Evolutionary conservation across 2,797 vertebrate genomes (phyloP), one percentile per base, ranked within the genome.

Genomic region (Chaetophractus vellerosus): DNA sequence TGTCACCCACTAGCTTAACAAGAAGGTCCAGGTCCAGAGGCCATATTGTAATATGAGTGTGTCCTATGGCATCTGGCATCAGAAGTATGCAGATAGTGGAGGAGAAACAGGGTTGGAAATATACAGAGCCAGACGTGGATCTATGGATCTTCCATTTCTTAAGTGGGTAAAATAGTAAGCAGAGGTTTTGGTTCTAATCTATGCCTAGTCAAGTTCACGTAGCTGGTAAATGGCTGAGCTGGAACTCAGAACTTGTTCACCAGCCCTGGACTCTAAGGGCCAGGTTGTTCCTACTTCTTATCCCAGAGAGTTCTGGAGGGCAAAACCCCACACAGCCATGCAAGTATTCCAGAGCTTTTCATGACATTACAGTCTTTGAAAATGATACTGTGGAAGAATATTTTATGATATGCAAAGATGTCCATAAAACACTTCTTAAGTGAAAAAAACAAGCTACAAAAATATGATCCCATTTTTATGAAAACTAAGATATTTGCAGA

Each of bases 401-500:
- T 76, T 48, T 76, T 69, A 82, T 80, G 52, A 50, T 18, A 72
- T 9, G n/a, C 33, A 91, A 82, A 86, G 41, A 86, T 83, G 41
- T 82, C 24, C 14, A 79, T 72, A 66, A 86, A 82, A 91, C 12
- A 68, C 90, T 24, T 64, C 75, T 45, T 88, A 52, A 74, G 63
- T 55, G 45, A 90, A 75, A 61, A 61, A 84, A 84, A 4, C 19
- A 76, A 76, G 48, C 84, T 74, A 50, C 9, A 63, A 41, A 86
- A 57, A 11, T 91, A n/a, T 52, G 61, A 71, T 83, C 75, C 18
- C 9, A 38, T 79, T 90, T 97, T 90, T 75, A 84, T 48, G 84
- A 87, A 95, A 91, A 63, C 11, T 72, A 90, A 83, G 90, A 88
- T 68, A 50, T 89, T 76, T 87, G 55, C 7, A 63, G 68, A 76